These are phyloP conservation scores for Neosilurus mollespiculum DNA, from an alignment of 2,797 vertebrate genomes.

Conservation along the genomic window DNA sequence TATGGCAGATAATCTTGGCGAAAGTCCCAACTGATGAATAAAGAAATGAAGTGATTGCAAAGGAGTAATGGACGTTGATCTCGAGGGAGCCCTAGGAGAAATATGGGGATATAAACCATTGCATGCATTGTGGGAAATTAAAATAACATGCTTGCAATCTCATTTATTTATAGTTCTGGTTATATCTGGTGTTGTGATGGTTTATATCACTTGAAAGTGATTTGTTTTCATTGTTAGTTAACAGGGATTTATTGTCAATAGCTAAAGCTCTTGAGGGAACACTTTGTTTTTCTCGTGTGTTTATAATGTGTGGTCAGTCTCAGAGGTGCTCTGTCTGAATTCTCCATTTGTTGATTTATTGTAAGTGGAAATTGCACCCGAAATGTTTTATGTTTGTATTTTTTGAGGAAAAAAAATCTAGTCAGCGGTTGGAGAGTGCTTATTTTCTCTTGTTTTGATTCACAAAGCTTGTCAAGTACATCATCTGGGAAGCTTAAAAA, in stretches of 20 bases:
- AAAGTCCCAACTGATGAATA: slow-evolving; percentile 21
- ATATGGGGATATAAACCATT: background rate
- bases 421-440: background rate
- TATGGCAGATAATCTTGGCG: slow-evolving; percentile 3
- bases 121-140: background rate
- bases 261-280: background rate
- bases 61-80: background rate
- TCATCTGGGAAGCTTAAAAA: slow-evolving; percentile 1
- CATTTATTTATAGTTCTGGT: background rate
- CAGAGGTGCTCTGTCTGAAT: slow-evolving; percentile 13
- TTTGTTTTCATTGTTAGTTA: background rate
- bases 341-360: slow-evolving; percentile 6
- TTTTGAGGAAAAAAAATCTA: background rate
- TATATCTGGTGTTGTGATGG: background rate
- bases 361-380: slow-evolving; percentile 5
- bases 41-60: background rate
- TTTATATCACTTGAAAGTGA: background rate
- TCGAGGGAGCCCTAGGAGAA: background rate
- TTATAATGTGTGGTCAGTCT: background rate
- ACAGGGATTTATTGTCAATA: too few species aligned
- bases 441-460: slow-evolving; percentile 25
- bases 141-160: background rate
- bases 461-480: slow-evolving; percentile 9
- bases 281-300: background rate
- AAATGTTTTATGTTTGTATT: slow-evolving; percentile 16